These are phyloP conservation scores for Tenthredo scrophulariae DNA, from an alignment of 2,888 invertebrate genomes.

Conservation along the genomic window DNA sequence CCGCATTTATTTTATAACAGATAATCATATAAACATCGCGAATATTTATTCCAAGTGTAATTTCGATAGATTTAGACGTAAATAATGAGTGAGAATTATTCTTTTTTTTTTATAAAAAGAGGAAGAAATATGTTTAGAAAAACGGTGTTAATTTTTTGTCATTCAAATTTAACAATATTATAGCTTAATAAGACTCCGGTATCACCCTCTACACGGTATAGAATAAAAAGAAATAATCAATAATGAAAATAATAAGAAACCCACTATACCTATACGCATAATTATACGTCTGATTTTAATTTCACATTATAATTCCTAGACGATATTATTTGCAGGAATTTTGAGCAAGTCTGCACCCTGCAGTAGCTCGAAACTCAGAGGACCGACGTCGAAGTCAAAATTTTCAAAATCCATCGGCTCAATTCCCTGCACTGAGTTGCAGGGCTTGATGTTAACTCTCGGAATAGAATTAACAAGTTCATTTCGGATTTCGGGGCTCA, in stretches of 20 bases:
- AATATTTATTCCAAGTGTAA: neutral
- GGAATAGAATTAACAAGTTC: slow-evolving; percentile 57
- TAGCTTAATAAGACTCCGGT: neutral
- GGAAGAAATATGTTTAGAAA: neutral
- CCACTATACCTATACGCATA: neutral
- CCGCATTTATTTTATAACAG: neutral
- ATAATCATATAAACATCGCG: neutral
- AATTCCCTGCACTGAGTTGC: slow-evolving; percentile 50
- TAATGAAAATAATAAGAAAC: neutral
- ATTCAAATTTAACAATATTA: slow-evolving; percentile 6
- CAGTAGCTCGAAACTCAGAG: slow-evolving; percentile 37
- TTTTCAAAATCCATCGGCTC: slow-evolving; percentile 60
- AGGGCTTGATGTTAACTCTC: slow-evolving; percentile 33
- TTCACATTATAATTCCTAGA: neutral
- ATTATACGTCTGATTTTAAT: neutral
- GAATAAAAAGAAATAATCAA: neutral
- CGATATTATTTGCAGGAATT: slow-evolving; percentile 15
- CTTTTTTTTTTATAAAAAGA: neutral
- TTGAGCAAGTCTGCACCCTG: slow-evolving; percentile 52
- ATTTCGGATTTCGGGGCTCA: slow-evolving; percentile 60
- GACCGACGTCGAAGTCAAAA: slow-evolving; percentile 61
- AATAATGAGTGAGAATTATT: neutral
- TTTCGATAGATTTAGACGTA: neutral
- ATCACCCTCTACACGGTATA: neutral
- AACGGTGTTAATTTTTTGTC: neutral